phyloP scores from a whole-genome alignment of 2,113 vertebrate genomes.

The Lepus europaeus region DNA sequence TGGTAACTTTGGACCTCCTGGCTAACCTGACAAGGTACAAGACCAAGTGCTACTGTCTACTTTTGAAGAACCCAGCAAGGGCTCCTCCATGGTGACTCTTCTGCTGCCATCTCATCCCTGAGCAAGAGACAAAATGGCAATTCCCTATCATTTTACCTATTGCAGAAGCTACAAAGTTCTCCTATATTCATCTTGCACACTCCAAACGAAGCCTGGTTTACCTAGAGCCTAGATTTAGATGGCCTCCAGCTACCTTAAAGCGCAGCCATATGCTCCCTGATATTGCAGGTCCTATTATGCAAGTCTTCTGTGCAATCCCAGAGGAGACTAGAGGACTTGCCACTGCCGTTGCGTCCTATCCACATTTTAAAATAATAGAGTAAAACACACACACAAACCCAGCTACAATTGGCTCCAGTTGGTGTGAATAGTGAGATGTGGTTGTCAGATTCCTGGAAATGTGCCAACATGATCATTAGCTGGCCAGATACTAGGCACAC shows the following conservation, averaged over 20 bases:
- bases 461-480: conserved; percentile 66
- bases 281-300: conserved; percentile 26
- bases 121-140: conserved; percentile 17
- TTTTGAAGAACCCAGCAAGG: background rate
- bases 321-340: conserved; percentile 55
- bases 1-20: background rate
- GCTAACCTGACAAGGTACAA: background rate
- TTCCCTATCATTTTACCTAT: background rate
- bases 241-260: conserved; percentile 64
- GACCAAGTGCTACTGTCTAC: background rate
- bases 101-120: background rate
- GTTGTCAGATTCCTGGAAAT: conserved; percentile 79
- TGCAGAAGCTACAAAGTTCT: conserved; percentile 47
- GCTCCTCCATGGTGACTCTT: background rate
- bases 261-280: conserved; percentile 59
- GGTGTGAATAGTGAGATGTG: conserved; percentile 79
- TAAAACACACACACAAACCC: background rate
- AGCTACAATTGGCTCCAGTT: conserved; percentile 81
- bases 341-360: conserved; percentile 68
- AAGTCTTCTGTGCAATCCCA: conserved; percentile 50
- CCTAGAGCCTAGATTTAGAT: background rate
- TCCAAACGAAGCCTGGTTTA: conserved; percentile 25
- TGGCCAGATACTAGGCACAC: conserved; percentile 42
- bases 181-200: conserved; percentile 27
- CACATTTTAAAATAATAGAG: conserved; percentile 72